Evolutionary conservation across 2,797 vertebrate genomes (phyloP).

Genomic region (Limnodromus scolopaceus): DNA sequence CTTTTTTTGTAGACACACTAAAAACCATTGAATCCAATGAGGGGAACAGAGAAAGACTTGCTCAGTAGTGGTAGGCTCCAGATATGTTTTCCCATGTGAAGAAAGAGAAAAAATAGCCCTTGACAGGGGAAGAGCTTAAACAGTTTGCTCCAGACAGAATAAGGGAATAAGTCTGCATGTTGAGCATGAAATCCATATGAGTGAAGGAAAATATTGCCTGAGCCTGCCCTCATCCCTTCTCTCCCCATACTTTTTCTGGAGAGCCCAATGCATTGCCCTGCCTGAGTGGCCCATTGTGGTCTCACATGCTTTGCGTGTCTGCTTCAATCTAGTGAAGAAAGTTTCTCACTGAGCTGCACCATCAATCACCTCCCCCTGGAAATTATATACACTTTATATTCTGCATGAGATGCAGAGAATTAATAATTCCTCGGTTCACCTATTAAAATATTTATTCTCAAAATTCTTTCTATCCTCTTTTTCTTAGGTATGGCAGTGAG

Average conservation of each 20-base stretch:
- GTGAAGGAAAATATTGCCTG: neutral
- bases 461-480: neutral
- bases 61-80: neutral
- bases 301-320: neutral
- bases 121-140: neutral
- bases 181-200: neutral
- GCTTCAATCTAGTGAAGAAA: neutral
- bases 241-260: neutral
- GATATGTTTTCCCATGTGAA: neutral
- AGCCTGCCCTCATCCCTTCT: neutral
- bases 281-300: neutral
- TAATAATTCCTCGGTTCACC: constrained; percentile 1
- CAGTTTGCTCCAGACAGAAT: neutral
- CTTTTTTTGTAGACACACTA: neutral
- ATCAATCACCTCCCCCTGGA: neutral
- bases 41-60: neutral
- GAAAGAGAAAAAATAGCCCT: neutral
- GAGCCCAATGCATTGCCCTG: neutral
- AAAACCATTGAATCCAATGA: neutral
- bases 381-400: neutral
- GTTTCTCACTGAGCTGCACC: neutral
- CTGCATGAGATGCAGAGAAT: constrained; percentile 7
- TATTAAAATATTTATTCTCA: constrained; percentile 57
- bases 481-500: neutral
- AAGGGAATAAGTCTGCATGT: neutral